Conservation (phyloP, 1,140 invertebrate species). For the Drosophila ercepeae region DNA sequence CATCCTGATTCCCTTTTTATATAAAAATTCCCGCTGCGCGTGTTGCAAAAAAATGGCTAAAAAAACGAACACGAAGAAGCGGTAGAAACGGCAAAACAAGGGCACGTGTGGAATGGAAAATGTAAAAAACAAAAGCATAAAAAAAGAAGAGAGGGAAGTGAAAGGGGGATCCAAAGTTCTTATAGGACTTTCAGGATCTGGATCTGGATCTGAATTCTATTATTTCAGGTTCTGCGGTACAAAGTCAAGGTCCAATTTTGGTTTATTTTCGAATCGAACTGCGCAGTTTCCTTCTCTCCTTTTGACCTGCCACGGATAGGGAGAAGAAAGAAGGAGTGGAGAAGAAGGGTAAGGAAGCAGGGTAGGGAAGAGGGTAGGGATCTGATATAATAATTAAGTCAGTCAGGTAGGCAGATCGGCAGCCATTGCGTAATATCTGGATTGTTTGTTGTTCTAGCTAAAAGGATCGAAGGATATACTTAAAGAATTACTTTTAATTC, state of each 20-base stretch:
- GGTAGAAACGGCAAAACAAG: constrained; percentile 59
- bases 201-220: constrained; percentile 18
- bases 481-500: too few relatives aligned
- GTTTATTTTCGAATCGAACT: constrained; percentile 51
- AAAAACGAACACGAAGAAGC: constrained; percentile 11
- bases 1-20: constrained; percentile 26
- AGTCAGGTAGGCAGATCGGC: constrained; percentile 71
- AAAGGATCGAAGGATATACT: constrained; percentile 52
- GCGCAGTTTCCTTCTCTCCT: constrained; percentile 55
- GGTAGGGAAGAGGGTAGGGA: constrained; percentile 15
- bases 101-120: constrained; percentile 67
- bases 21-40: constrained; percentile 50
- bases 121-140: not conserved
- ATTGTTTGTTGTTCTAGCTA: constrained; percentile 65
- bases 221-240: constrained; percentile 37
- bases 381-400: constrained; percentile 77
- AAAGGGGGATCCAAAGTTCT: constrained; percentile 9
- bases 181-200: constrained; percentile 55
- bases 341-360: constrained; percentile 1
- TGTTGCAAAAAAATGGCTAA: constrained; percentile 57
- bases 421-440: constrained; percentile 73
- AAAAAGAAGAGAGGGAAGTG: not conserved
- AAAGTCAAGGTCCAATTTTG: constrained; percentile 69
- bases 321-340: not conserved
- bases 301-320: constrained; percentile 42